Evolutionary conservation across 1,140 invertebrate genomes (phyloP), one percentile per base, ranked within the genome.

Genomic region (Danaus melanippus): DNA sequence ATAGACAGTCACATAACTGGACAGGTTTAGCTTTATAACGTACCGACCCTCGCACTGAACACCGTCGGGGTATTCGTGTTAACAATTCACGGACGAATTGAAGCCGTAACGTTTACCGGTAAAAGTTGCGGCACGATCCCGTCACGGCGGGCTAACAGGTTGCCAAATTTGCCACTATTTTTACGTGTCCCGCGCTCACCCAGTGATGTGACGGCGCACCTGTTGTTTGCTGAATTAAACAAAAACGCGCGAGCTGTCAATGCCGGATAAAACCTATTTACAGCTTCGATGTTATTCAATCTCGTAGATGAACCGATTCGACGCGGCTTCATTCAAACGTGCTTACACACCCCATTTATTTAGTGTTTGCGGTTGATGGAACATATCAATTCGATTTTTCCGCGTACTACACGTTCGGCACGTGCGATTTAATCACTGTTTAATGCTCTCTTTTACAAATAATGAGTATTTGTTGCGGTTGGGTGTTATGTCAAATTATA

Each of bases 151-250:
- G 40, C 73, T 78, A 83, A 83, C 79, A 83, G 78, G 79, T 80
- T 80, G 79, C 76, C 72, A 74, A 75, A 78, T 76, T 79, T 74
- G 67, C 66, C 74, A 81, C 79, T 81, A 83, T 83, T 83, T 81
- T 84, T 84, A 77, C 75, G 71, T 72, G 70, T 71, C 70, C 74
- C 72, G 64, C 62, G 55, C 59, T 53, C 46, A 59, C 50, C 46
- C 73, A 79, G 80, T 79, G 80, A 78, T 71, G 77, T 63, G 78
- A 73, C 75, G 59, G 54, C 66, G 64, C 76, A 81, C 76, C 78
- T 84, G 80, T 81, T 81, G 74, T 76, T 67, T 62, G 57, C 52
- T 53, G 60, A 66, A 65, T 69, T 65, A 65, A 65, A 59, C 61
- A 60, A 60, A 60, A 60, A 60, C 57, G 51, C 53, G 40, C 58